These are phyloP conservation scores for Sebastolobus altivelis DNA, from an alignment of 2,797 vertebrate genomes.

Conservation along the genomic window DNA sequence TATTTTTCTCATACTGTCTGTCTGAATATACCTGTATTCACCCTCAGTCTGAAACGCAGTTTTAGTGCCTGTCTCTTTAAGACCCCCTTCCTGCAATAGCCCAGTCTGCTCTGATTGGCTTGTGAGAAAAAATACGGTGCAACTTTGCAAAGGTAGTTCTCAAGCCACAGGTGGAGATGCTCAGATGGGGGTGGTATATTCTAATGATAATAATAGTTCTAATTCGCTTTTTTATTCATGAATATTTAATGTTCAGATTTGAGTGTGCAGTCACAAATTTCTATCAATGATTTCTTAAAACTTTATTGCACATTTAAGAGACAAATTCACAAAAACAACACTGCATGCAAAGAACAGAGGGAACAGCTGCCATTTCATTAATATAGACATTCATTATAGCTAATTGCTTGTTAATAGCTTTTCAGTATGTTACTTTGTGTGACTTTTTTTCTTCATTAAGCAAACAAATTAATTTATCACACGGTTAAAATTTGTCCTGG, in stretches of 20 bases:
- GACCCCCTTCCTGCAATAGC: too few relatives aligned
- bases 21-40: too few relatives aligned
- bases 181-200: neutral
- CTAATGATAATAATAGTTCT: neutral
- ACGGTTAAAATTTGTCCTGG: neutral
- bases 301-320: conserved; percentile 39
- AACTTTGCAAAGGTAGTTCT: too few relatives aligned
- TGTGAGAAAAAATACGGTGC: too few relatives aligned
- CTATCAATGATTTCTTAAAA: neutral
- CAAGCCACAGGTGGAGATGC: neutral
- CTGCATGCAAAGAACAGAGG: conserved; percentile 15
- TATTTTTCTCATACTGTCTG: too few relatives aligned
- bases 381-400: neutral
- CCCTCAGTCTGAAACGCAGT: too few relatives aligned
- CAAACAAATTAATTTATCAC: neutral
- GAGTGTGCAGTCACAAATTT: neutral
- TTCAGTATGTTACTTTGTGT: neutral
- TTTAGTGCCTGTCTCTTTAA: too few relatives aligned
- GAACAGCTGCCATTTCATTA: neutral
- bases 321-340: conserved; percentile 28
- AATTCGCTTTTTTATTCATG: neutral
- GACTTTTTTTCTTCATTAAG: neutral
- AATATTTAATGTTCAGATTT: neutral
- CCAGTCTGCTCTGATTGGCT: too few relatives aligned
- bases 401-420: neutral